Evolutionary conservation across 2,113 vertebrate species (phyloP).

Genomic region (Gymnarchus niloticus): DNA sequence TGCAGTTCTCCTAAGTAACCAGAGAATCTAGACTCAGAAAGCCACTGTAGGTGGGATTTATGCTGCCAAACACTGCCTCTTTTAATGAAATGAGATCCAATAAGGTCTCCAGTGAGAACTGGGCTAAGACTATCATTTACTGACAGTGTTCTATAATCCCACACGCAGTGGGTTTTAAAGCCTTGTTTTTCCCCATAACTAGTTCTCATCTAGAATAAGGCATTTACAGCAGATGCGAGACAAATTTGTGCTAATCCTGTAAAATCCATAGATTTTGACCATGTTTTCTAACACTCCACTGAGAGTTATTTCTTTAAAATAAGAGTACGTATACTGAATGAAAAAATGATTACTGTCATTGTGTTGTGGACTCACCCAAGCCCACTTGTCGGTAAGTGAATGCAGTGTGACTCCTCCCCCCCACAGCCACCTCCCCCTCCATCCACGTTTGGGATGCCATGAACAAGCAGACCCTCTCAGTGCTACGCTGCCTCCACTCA

Average conservation of each 20-base stretch:
- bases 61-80: neutral
- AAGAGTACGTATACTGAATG: neutral
- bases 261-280: neutral
- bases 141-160: neutral
- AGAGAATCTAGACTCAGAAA: neutral
- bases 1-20: neutral
- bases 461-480: conserved; percentile 86
- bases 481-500: conserved; percentile 86
- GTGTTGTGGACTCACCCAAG: too few relatives aligned
- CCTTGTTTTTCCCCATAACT: neutral
- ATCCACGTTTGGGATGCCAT: conserved; percentile 96
- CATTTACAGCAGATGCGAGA: neutral
- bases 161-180: neutral
- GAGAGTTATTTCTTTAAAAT: neutral
- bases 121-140: neutral
- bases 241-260: neutral
- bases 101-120: neutral
- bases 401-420: conserved; percentile 15
- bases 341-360: neutral
- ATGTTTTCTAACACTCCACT: neutral
- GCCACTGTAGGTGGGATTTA: neutral
- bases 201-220: neutral
- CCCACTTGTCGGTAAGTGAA: neutral
- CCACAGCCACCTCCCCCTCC: conserved; percentile 82
- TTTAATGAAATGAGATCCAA: conserved; percentile 5